Evolutionary conservation across 2,888 invertebrate species (phyloP).

Genomic region (Limulus polyphemus): DNA sequence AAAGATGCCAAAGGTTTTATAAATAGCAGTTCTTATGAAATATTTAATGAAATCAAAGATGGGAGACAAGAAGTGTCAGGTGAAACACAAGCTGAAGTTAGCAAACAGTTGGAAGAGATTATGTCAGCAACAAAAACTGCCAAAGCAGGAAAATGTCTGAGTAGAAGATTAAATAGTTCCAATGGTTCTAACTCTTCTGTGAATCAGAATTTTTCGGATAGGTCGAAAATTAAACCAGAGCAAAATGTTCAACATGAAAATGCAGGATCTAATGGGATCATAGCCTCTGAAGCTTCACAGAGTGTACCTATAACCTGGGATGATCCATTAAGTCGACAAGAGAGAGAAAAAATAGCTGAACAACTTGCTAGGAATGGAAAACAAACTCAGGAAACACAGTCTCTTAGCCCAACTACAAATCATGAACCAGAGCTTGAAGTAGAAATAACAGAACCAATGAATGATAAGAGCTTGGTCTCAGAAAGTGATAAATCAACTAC

Average conservation of each 20-base stretch:
- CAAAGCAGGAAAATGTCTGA: conserved; percentile 8
- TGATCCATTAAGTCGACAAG: conserved; percentile 35
- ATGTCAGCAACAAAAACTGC: conserved; percentile 20
- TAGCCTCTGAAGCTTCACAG: conserved; percentile 26
- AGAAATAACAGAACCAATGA: too few relatives aligned
- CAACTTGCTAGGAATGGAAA: conserved; percentile 30
- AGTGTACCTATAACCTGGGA: conserved; percentile 38
- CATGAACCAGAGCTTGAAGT: not conserved
- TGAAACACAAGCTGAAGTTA: conserved; percentile 11
- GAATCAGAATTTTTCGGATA: not conserved
- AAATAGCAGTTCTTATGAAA: too few relatives aligned
- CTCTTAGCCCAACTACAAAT: conserved; percentile 25
- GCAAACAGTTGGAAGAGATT: conserved; percentile 21
- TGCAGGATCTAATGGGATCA: not conserved
- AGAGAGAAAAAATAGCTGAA: conserved; percentile 28
- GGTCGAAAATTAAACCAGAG: too few relatives aligned
- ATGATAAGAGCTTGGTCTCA: too few relatives aligned
- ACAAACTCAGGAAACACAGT: conserved; percentile 28
- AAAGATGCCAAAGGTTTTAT: too few relatives aligned
- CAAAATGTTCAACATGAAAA: too few relatives aligned
- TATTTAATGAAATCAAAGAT: too few relatives aligned
- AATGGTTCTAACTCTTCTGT: not conserved
- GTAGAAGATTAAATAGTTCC: conserved; percentile 1
- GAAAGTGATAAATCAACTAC: too few relatives aligned
- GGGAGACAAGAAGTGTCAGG: too few relatives aligned